A percentile compares a stretch with the other conserved stretches of the same genome.
Conservation (phyloP, 2,797 vertebrate species). For the Amblyraja radiata region DNA sequence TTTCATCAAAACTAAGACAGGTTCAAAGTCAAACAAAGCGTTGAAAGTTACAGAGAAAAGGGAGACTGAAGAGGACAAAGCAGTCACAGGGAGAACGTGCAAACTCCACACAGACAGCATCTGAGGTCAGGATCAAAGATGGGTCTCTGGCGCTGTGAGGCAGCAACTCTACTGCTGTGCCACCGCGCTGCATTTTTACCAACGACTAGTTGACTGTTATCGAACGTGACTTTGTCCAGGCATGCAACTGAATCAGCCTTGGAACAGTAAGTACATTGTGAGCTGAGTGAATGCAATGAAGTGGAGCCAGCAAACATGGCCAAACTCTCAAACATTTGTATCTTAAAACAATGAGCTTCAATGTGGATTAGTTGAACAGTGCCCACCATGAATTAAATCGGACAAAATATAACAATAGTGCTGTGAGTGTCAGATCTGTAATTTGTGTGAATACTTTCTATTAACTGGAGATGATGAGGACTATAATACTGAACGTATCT, state of each 20-base stretch:
- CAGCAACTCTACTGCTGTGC: too few relatives aligned
- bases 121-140: too few relatives aligned
- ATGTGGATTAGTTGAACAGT: not conserved
- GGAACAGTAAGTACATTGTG: constrained; percentile 3
- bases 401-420: not conserved
- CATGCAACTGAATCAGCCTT: not conserved
- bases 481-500: too few relatives aligned
- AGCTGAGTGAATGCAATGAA: not conserved
- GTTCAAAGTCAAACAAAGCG: too few relatives aligned
- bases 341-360: not conserved
- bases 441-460: not conserved
- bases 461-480: not conserved
- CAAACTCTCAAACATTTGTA: constrained; percentile 12
- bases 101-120: too few relatives aligned
- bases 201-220: not conserved
- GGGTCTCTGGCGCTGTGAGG: too few relatives aligned
- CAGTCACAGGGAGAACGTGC: too few relatives aligned
- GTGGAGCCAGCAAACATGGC: not conserved
- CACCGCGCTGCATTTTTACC: not conserved
- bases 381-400: not conserved
- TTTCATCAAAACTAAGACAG: too few relatives aligned
- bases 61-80: too few relatives aligned
- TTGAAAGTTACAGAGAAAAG: too few relatives aligned
- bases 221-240: not conserved
- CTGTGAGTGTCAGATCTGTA: not conserved